These are phyloP conservation scores for Liodrosophila aerea DNA, from an alignment of 2,888 invertebrate species.

Conservation along the genomic window DNA sequence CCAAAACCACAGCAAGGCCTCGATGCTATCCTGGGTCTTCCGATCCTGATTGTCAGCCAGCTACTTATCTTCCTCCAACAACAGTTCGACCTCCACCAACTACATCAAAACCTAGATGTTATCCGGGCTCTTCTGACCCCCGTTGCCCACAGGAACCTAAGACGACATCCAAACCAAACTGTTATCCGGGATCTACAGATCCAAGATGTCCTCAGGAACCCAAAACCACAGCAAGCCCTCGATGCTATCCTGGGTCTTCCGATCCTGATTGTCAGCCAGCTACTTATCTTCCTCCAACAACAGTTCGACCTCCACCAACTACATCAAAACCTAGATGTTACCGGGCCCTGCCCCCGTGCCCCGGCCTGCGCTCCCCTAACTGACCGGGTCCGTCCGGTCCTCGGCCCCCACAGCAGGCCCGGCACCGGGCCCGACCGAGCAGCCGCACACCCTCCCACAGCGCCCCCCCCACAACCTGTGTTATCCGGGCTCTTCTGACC, in stretches of 20 bases:
- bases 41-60: slow-evolving; percentile 68
- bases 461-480: no score
- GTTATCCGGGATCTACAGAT: background rate
- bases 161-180: background rate
- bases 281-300: background rate
- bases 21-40: slow-evolving; percentile 65
- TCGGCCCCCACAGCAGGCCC: slow-evolving; percentile 6
- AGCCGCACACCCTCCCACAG: no score
- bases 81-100: background rate
- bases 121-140: background rate
- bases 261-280: background rate
- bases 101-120: background rate
- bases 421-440: background rate
- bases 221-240: background rate
- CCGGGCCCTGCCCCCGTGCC: no score
- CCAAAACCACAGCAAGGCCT: slow-evolving; percentile 3
- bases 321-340: no score
- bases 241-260: background rate
- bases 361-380: no score
- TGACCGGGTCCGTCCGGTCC: slow-evolving; percentile 80
- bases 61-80: background rate
- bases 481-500: slow-evolving; percentile 79
- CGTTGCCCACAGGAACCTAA: background rate
- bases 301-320: background rate
- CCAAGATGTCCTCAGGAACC: background rate